Evolutionary conservation across 1,140 invertebrate species (phyloP), one percentile per base, ranked within the genome.

Genomic region (Calliphora vicina): DNA sequence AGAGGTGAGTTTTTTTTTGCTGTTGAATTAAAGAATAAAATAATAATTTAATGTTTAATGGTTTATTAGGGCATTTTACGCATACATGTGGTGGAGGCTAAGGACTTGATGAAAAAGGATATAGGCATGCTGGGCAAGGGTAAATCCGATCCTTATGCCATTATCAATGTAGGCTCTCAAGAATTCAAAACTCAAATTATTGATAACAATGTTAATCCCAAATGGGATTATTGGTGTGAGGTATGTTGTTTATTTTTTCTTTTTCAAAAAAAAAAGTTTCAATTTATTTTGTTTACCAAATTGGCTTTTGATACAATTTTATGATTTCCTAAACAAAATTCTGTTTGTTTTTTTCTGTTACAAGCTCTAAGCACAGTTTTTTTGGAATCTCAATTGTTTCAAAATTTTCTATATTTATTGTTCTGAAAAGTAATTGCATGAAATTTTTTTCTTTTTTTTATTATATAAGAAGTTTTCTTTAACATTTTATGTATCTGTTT

Each of bases 141-240:
- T 86, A 99, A 99, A 92, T 98, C 97, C 3, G 98, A 99, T 92
- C 98, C 98, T 4, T 99, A 99, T 91, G 95, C 95, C 27, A 93
- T 98, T 78, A 93, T 98, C 86, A 95, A 93, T 85, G 95, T 98
- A 76, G 97, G 97, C 74, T 95, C 97, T 0, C 95, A 97, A 91
- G 94, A 96, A 91, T 98, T 96, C 90, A 94, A 95, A 87, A 99
- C 97, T 0, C 92, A 94, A 89, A 96, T 95, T 10, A 98, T 99
- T 85, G 94, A 97, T 87, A 98, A 98, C 90, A 96, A 95, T 83
- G 93, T 99, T 13, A 96, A 97, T 92, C 98, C 98, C 17, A 95
- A 96, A 86, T 99, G 98, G 98, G 96, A 98, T 89, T 97, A 92
- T 90, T 96, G 95, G 95, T 98, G 96, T 88, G 97, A 98, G 95